Percentiles rank a stretch among this genome's conserved stretches.
These are phyloP conservation scores for Piaya cayana DNA, from an alignment of 2,113 vertebrate species.

Conservation along the genomic window DNA sequence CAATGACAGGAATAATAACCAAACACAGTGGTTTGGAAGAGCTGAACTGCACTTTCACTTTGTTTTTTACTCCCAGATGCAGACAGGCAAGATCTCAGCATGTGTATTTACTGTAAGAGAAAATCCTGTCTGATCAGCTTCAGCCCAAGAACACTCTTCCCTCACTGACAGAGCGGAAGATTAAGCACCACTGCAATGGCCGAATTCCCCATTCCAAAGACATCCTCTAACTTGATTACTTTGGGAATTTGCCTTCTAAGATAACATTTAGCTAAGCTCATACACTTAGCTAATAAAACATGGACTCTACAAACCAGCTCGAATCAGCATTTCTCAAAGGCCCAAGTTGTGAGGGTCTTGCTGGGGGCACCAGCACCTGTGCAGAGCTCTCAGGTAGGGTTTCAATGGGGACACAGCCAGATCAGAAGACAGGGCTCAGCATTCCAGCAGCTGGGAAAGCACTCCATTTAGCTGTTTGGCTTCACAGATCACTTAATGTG, in stretches of 20 bases:
- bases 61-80: background rate
- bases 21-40: slow-evolving; percentile 16
- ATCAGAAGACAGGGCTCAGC: rapidly evolving
- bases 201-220: background rate
- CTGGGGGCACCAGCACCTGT: background rate
- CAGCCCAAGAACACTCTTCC: background rate
- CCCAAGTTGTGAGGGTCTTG: background rate
- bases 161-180: background rate
- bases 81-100: background rate
- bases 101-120: background rate
- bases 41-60: slow-evolving; percentile 23
- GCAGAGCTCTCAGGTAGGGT: too few species aligned
- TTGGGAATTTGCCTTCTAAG: slow-evolving; percentile 4
- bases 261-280: background rate
- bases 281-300: background rate
- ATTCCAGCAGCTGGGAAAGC: background rate
- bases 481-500: background rate
- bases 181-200: background rate
- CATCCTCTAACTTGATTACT: background rate
- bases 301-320: background rate
- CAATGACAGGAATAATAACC: background rate
- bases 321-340: background rate
- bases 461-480: rapidly evolving
- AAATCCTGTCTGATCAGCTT: background rate
- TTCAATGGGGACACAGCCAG: rapidly evolving